Evolutionary conservation across 2,797 vertebrate genomes (phyloP), one percentile per base, ranked within the genome.

Genomic region (Neosilurus hyrtlii): DNA sequence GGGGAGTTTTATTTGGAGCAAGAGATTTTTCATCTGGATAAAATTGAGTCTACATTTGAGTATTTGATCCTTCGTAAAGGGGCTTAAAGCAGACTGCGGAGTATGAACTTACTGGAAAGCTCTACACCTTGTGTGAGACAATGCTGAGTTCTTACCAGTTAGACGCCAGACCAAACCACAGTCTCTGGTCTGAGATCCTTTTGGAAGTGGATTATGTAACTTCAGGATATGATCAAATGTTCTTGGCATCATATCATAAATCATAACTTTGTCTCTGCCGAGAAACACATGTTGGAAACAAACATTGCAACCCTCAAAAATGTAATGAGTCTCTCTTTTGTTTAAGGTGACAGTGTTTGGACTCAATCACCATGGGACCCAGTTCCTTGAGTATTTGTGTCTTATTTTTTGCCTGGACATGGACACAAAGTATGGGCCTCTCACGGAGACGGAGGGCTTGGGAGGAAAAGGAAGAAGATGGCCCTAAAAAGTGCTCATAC

Each of bases 401-500:
- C 66, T 83, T 98, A 9, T 72, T 96, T 83, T 89, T 93, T 88
- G 87, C 96, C 82, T 90, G 95, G 87, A 10, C 92, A 66, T 93
- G 94, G 54, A 86, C 71, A 81, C 86, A 83, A 67, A 83, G 88
- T 77, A 85, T 91, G 79, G 91, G 92, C 93, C 18, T 95, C 89
- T 90, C 87, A 52, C 87, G 91, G 85, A 91, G 88, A 86, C 88
- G 92, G 81, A 91, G 94, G 78, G 92, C 91, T 78, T 89, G 91
- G 12, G 90, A 93, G 76, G 93, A 94, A 0, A 71, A 56, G 0
- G 89, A 82, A 24, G 92, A 91, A 0, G 78, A 66, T 2, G 91
- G 84, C 16, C 89, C 82, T 20, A 96, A 94, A 88, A 97, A 96
- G 87, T 99, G 97, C 82, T 96, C 97, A 11, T 99, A 99, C 89